Percentiles rank a stretch among this genome's conserved stretches.
Conservation (phyloP, 1,140 invertebrate genomes). For the Scaptodrosophila lebanonensis region DNA sequence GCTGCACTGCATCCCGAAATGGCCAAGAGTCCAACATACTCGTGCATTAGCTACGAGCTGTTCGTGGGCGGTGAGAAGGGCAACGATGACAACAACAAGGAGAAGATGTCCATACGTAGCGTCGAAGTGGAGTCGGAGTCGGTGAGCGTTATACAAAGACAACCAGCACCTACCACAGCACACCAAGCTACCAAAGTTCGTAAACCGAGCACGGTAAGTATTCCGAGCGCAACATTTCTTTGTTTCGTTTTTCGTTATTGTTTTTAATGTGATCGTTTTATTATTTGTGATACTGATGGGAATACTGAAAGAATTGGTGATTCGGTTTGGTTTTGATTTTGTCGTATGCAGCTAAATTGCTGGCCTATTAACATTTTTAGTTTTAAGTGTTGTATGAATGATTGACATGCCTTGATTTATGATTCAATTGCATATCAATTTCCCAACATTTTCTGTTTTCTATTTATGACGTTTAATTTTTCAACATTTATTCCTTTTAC, state of each 20-base stretch:
- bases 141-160: conserved; percentile 88
- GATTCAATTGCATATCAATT: too few relatives aligned
- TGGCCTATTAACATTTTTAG: conserved; percentile 1
- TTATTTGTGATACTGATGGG: too few relatives aligned
- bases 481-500: too few relatives aligned
- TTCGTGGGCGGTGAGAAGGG: conserved; percentile 91
- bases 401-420: background rate
- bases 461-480: background rate
- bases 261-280: conserved; percentile 14
- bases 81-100: conserved; percentile 91
- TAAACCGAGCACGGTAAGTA: conserved; percentile 94
- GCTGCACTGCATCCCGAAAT: conserved; percentile 81
- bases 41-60: conserved; percentile 92
- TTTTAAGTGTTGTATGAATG: conserved; percentile 12
- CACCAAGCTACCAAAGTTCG: conserved; percentile 82
- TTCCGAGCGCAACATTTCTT: conserved; percentile 69
- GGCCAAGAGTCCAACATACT: conserved; percentile 92
- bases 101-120: conserved; percentile 93
- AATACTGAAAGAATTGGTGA: too few relatives aligned
- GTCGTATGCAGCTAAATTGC: conserved; percentile 25
- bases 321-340: conserved; percentile 9
- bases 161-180: conserved; percentile 81
- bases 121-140: conserved; percentile 90
- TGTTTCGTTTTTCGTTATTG: conserved; percentile 18
- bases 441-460: conserved; percentile 1